Percentiles rank a stretch among this genome's conserved stretches.
phyloP scores from a whole-genome alignment of 2,113 vertebrate genomes.

The Nyctereutes procyonoides region DNA sequence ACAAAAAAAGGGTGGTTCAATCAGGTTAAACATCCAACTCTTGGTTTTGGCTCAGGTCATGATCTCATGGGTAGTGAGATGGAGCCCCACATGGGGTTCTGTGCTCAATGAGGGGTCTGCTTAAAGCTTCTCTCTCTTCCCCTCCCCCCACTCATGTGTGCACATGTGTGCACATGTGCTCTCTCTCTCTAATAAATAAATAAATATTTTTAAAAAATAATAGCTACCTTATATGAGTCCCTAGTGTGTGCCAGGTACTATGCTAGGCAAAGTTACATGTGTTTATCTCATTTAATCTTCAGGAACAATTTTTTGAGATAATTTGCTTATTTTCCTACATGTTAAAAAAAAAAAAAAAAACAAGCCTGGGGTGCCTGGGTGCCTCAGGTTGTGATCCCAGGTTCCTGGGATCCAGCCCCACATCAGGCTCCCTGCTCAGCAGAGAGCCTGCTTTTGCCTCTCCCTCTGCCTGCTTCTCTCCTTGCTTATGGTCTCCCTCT shows the following conservation, averaged over 20 bases:
- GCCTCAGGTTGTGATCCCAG: too few relatives aligned
- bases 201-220: not conserved
- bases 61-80: not conserved
- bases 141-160: not conserved
- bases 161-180: not conserved
- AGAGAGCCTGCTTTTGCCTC: too few relatives aligned
- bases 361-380: too few relatives aligned
- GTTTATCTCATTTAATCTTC: conserved; percentile 38
- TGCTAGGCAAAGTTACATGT: conserved; percentile 23
- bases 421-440: too few relatives aligned
- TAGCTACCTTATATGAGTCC: not conserved
- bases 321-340: conserved; percentile 40
- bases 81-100: not conserved
- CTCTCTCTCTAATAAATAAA: not conserved
- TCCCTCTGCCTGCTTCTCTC: too few relatives aligned
- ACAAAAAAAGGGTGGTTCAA: not conserved
- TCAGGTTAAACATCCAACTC: not conserved
- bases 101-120: not conserved
- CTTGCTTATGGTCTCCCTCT: too few relatives aligned
- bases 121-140: not conserved
- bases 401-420: too few relatives aligned
- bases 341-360: not conserved
- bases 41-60: not conserved
- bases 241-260: not conserved
- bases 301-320: conserved; percentile 36